These are phyloP conservation scores for Salvator merianae DNA, from an alignment of 2,113 vertebrate genomes.

Conservation along the genomic window DNA sequence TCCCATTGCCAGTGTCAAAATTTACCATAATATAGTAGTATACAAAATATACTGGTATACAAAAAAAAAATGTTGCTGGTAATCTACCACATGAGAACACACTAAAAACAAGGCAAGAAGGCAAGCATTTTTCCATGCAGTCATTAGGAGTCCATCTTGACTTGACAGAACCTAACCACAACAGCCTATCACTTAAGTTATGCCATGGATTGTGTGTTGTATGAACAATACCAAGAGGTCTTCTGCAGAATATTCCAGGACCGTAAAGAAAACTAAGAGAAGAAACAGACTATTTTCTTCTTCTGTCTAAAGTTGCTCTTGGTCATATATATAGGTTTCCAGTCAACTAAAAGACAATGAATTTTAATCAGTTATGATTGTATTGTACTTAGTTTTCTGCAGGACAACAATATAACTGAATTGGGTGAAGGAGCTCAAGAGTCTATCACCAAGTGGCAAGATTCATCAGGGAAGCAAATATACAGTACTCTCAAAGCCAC, in stretches of 20 bases:
- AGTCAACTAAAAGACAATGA: not conserved
- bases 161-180: too few relatives aligned
- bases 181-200: not conserved
- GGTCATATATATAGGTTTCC: too few relatives aligned
- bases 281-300: not conserved
- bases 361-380: not conserved
- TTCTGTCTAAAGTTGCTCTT: not conserved
- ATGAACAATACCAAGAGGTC: not conserved
- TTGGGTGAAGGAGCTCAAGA: conserved; percentile 37
- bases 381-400: not conserved
- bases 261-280: not conserved
- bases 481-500: not conserved
- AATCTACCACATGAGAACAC: not conserved
- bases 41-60: not conserved
- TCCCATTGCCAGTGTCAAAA: not conserved
- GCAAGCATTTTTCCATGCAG: too few relatives aligned
- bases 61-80: too few relatives aligned
- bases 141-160: too few relatives aligned
- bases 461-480: conserved; percentile 17
- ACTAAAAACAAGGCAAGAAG: too few relatives aligned
- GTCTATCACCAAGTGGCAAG: conserved; percentile 54
- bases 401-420: conserved; percentile 28
- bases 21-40: not conserved
- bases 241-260: not conserved
- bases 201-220: not conserved